A percentile compares a stretch with the other conserved stretches of the same genome.
Conservation (phyloP, 2,797 vertebrate genomes). For the Notamacropus eugenii region DNA sequence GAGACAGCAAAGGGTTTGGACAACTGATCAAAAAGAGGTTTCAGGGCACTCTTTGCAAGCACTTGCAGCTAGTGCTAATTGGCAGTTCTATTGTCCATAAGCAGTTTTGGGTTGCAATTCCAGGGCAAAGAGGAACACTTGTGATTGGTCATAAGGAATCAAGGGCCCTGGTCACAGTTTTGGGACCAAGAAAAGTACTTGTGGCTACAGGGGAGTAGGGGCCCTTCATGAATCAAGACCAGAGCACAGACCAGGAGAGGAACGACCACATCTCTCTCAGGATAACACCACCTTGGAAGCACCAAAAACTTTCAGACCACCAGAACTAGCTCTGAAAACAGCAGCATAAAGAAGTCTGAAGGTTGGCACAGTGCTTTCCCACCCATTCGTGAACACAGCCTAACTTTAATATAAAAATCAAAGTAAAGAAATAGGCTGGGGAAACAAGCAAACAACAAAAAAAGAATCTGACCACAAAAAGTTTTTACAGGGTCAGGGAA, state of each 20-base stretch:
- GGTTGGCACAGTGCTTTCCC: not conserved
- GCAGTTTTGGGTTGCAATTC: too few relatives aligned
- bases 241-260: not conserved
- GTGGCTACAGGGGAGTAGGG: not conserved
- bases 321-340: not conserved
- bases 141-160: not conserved
- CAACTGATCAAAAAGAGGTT: too few relatives aligned
- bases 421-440: not conserved
- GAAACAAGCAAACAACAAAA: not conserved
- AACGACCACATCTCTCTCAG: not conserved
- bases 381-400: not conserved
- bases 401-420: not conserved
- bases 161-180: not conserved
- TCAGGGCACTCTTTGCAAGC: too few relatives aligned
- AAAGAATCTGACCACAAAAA: not conserved
- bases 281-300: not conserved
- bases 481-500: not conserved
- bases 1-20: too few relatives aligned
- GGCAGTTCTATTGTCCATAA: too few relatives aligned
- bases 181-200: not conserved
- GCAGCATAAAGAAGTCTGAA: not conserved
- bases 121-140: too few relatives aligned
- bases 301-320: not conserved
- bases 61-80: too few relatives aligned
- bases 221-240: not conserved